Base-by-base conservation (phyloP, 2,797 vertebrate species). In the Characodon lateralis region DNA sequence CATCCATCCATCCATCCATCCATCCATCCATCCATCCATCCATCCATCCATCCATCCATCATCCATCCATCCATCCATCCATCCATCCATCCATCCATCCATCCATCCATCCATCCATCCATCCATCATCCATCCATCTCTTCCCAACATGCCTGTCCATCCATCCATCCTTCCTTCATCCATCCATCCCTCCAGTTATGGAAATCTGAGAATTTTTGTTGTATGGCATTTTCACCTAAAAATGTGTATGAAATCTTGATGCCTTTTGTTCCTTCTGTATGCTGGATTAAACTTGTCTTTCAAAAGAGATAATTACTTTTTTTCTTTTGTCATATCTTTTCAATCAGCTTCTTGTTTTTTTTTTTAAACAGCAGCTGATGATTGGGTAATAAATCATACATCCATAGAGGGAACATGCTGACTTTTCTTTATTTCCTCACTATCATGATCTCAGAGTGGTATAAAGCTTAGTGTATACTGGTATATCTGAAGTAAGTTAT, bases 401-500 rank as follows among this genome's bases (percentile, higher is more conserved):
- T 6, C 3, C 50, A 3, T 28, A 26, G 6, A 18, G 50, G 50
- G 80, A 63, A 53, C 46, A 66, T 2, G 22, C 20, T 6, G 5
- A 13, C 56, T 46, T 28, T 13, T 43, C 63, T 46, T 3, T 0
- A 10, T 6, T n/a, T 73, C 8, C 26, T 68, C 59, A 61, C 71
- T 48, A 35, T 46, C 41, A 46, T 69, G 39, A 58, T 74, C 72
- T 70, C 28, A 43, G 31, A 74, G 65, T 73, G 59, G 78, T 70
- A 71, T 39, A 76, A 73, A 77, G 74, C 76, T 78, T 73, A 82
- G 79, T 85, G 78, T 66, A 74, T 68, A 48, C 22, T 75, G 83
- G 81, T 78, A 81, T 69, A 75, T 73, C 4, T 7, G 56, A 73
- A 58, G 75, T 78, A 78, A 86, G 74, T 88, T 82, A 83, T 85